Evolutionary conservation across 2,888 invertebrate species (phyloP), one percentile per base, ranked within the genome.

Genomic region (Acanthosoma haemorrhoidale): DNA sequence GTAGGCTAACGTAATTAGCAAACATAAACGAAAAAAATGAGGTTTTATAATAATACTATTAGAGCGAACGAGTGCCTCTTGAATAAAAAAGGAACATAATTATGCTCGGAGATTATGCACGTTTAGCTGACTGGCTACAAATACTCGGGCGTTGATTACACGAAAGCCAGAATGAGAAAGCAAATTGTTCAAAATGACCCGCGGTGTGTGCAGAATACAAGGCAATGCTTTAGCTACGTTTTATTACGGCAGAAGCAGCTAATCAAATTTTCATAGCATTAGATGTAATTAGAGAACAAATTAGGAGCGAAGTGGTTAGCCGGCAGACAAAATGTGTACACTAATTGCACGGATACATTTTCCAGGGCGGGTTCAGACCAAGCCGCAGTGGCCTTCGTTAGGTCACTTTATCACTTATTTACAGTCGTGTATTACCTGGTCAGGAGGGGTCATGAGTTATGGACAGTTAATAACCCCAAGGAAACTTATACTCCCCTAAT

Each of bases 221-320:
- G 51, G 51, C 51, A 3, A 57, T 51, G 67, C 57, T 32, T 67
- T 34, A 15, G 16, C 6, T 51, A n/a, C 8, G 36, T 39, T 64
- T 64, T 64, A 57, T 51, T 51, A 57, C 13, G 15, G 51, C 29
- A 57, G 67, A 32, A 13, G 67, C 18, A 57, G 21, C 25, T 69
- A 69, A 69, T 69, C 69, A 69, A 69, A 69, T 69, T 69, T 69
- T 69, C 69, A 69, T 41, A 60, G 61, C 69, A 69, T 69, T 69
- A 69, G 60, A 41, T 31, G 60, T 69, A 69, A 69, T 69, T 69
- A 69, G 60, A 41, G 69, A 31, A 61, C 25, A 39, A 69, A 60
- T 60, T 60, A 69, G 60, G 32, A 34, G 51, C 11, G 38, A 58
- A 34, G 68, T 51, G 57, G 36, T 43, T 64, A 31, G 64, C 39